These are phyloP conservation scores for Dexiosoma caninum DNA, from an alignment of 2,888 invertebrate genomes.

Conservation along the genomic window DNA sequence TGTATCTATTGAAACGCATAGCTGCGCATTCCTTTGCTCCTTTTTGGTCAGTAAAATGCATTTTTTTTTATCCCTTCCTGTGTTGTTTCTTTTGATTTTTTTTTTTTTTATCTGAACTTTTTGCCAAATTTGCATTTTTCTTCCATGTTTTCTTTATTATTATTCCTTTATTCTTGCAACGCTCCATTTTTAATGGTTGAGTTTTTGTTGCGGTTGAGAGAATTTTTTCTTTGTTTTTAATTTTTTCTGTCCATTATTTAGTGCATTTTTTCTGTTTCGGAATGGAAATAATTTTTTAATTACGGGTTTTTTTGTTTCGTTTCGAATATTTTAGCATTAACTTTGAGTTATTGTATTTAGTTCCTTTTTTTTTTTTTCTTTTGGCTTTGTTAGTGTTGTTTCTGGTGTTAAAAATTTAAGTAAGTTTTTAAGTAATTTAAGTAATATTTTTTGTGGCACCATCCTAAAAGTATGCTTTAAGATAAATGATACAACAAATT, in stretches of 20 bases:
- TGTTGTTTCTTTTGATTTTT: not conserved
- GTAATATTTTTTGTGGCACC: conserved; percentile 19
- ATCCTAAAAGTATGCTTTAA: conserved; percentile 49
- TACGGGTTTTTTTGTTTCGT: conserved; percentile 35
- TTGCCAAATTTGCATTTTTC: conserved; percentile 55
- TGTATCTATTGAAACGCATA: conserved; percentile 13
- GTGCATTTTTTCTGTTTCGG: not conserved
- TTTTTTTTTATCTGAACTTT: conserved; percentile 24
- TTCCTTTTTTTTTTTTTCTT: not conserved
- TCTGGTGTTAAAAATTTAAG: conserved; percentile 2
- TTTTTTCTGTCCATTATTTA: conserved; percentile 25
- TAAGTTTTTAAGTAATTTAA: too few species aligned
- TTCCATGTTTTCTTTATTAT: not conserved
- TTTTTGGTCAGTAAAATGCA: not conserved
- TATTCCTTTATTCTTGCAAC: conserved; percentile 2
- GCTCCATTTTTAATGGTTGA: conserved; percentile 41
- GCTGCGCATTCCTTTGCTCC: not conserved
- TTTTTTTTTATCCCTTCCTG: conserved; percentile 19
- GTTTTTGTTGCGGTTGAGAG: conserved; percentile 45
- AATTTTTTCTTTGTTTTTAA: conserved; percentile 24
- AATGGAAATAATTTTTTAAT: conserved; percentile 57
- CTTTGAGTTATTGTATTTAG: conserved; percentile 34
- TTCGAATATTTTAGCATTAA: conserved; percentile 42
- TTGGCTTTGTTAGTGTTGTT: not conserved
- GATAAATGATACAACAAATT: too few species aligned